Conservation (phyloP, 2,888 invertebrate species). For the Megastigmus dorsalis region DNA sequence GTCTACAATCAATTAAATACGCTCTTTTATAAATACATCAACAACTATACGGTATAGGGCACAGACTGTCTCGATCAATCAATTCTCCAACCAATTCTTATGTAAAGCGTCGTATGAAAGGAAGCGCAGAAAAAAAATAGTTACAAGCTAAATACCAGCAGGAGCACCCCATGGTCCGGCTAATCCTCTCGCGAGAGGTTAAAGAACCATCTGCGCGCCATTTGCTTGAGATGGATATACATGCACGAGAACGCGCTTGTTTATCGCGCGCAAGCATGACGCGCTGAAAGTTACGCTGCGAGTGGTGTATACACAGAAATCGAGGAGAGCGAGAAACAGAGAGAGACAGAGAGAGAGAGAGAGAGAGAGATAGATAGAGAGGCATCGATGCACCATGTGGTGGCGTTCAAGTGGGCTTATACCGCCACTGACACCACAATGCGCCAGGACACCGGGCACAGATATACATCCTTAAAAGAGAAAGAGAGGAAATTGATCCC, state of each 20-base stretch:
- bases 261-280: not conserved
- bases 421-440: slow-evolving; percentile 69
- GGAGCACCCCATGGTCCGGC: not conserved
- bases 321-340: no score
- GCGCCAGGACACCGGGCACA: slow-evolving; percentile 41
- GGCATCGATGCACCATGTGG: slow-evolving; percentile 68
- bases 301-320: no score
- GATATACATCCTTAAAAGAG: slow-evolving; percentile 16
- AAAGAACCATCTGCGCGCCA: slow-evolving; percentile 36
- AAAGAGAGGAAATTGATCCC: slow-evolving; percentile 31
- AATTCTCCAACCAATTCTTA: slow-evolving; percentile 26
- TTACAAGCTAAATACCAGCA: slow-evolving; percentile 24
- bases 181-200: slow-evolving; percentile 51
- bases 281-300: no score
- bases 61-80: slow-evolving; percentile 22
- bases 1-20: no score
- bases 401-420: slow-evolving; percentile 71
- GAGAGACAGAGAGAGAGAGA: no score
- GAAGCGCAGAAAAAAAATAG: slow-evolving; percentile 10
- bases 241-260: no score
- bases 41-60: not conserved
- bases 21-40: not conserved
- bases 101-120: no score
- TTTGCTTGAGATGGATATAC: no score
- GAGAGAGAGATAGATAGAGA: no score